Base-by-base conservation (phyloP, 2,888 invertebrate species). In the Chymomyza amoena region DNA sequence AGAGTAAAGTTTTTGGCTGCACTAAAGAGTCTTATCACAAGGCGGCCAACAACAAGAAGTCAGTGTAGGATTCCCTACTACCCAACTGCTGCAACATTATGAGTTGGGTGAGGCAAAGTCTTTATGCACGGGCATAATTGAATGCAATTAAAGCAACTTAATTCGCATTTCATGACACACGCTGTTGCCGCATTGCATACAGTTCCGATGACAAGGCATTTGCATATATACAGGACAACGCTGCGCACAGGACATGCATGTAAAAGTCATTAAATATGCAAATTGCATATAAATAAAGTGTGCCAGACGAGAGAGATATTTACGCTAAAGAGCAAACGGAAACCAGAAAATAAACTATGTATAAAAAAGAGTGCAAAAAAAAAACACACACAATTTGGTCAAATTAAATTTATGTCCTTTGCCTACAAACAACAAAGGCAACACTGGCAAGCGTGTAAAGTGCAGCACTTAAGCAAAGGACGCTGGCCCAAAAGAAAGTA, bases 61-160 rank as follows among this genome's bases (percentile, higher is more conserved):
- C 57, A 72, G 68, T 60, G 52, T 15, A 36, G 61, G 61, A 28
- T 59, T 57, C 63, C 13, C n/a, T n/a, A n/a, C n/a, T 20, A 4
- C 1, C 36, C 4, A 61, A 60, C 36, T 63, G 25, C 45, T 18
- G 36, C 75, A 68, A 68, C n/a, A 52, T 52, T 52, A 54, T 36
- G 18, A 56, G 32, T 6, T 32, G 32, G 32, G 89, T 89, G 89
- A 80, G 85, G 81, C 76, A 82, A 80, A n/a, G 61, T 50, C 56
- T 45, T 36, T 67, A 68, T 68, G 69, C 78, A 79, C 69, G 77
- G 67, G 87, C 84, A 87, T 88, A 88, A 88, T 89, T 88, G 88
- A 89, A 88, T 87, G 88, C 84, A 82, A 87, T 89, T 89, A 89
- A 82, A 87, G 81, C 76, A 82, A 80, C 77, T 89, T 89, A 88